phyloP scores from a whole-genome alignment of 1,140 invertebrate genomes.

The Musca vetustissima region DNA sequence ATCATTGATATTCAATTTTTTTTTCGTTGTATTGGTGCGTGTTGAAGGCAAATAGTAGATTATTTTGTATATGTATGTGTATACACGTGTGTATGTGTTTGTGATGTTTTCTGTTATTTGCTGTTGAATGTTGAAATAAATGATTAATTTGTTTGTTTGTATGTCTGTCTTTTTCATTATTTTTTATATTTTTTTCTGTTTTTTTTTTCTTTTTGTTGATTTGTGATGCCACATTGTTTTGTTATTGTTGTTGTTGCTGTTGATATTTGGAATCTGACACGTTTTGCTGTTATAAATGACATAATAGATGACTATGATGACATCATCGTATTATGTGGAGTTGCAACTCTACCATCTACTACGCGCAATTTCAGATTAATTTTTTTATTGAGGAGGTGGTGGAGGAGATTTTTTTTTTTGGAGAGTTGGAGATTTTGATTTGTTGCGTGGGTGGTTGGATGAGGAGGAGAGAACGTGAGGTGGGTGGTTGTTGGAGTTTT shows the following conservation, averaged over 20 bases:
- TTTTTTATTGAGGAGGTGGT: constrained; percentile 39
- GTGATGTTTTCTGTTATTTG: no score
- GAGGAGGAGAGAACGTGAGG: no score
- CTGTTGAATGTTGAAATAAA: no score
- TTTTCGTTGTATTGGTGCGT: no score
- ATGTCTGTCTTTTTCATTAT: neutral
- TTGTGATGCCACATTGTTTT: constrained; percentile 2
- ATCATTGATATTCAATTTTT: no score
- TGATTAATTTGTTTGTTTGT: neutral
- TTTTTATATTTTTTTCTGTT: neutral
- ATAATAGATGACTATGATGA: constrained; percentile 31
- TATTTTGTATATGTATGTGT: no score
- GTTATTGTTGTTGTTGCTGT: constrained; percentile 7
- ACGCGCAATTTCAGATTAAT: neutral
- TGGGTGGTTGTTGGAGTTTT: no score
- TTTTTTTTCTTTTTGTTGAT: no score
- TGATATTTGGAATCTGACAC: neutral
- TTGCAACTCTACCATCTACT: constrained; percentile 55
- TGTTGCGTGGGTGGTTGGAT: no score
- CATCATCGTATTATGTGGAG: constrained; percentile 52
- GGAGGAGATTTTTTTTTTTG: constrained; percentile 8
- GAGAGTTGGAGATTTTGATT: neutral
- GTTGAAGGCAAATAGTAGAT: no score
- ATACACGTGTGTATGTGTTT: no score
- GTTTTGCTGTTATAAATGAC: constrained; percentile 8